These are phyloP conservation scores for Bettongia penicillata DNA, from an alignment of 2,113 vertebrate species.

Conservation along the genomic window DNA sequence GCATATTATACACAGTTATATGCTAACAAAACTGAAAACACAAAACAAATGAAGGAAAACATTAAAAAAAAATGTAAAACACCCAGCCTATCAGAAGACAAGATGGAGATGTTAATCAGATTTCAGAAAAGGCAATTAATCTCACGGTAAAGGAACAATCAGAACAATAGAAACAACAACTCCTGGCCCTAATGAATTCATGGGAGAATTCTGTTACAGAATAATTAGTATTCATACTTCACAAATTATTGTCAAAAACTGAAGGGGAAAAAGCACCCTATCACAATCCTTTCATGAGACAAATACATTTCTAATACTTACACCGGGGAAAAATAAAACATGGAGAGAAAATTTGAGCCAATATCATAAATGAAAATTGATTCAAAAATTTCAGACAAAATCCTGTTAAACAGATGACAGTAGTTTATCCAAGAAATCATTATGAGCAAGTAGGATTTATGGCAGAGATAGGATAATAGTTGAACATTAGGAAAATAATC, in stretches of 20 bases:
- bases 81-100: background rate
- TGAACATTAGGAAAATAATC: background rate
- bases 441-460: background rate
- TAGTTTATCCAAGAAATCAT: background rate
- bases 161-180: background rate
- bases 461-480: background rate
- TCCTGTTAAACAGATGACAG: background rate
- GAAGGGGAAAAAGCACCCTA: background rate
- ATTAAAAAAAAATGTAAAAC: background rate
- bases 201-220: background rate
- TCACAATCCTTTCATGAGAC: background rate
- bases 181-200: background rate
- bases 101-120: background rate
- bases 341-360: background rate
- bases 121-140: background rate
- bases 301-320: background rate
- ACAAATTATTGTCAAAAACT: background rate
- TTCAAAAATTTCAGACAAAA: background rate
- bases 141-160: background rate
- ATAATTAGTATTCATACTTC: background rate
- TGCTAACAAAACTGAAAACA: background rate
- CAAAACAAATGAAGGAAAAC: background rate
- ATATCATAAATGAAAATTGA: background rate
- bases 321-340: background rate
- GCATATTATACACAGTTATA: background rate